Conservation (phyloP, 92 coral and sea anemone genomes). For the Bergia sp. region DNA sequence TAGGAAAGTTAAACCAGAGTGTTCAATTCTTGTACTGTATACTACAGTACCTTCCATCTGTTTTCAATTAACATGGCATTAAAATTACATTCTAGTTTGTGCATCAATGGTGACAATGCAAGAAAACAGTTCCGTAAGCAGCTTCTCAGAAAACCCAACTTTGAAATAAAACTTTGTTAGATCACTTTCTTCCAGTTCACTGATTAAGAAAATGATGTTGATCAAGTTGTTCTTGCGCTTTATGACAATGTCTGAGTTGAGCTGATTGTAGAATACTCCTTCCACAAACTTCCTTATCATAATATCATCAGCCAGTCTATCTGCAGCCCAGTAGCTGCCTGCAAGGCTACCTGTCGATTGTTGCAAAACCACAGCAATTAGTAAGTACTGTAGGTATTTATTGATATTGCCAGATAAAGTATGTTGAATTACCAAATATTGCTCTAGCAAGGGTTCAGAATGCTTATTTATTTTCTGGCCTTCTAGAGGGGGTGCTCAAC, state of each 20-base stretch:
- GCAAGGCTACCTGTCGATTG: constrained; percentile 75
- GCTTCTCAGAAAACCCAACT: constrained; percentile 86
- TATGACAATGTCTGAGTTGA: constrained; percentile 86
- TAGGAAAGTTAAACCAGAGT: too few species aligned
- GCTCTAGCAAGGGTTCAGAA: too few species aligned
- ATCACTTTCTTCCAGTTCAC: constrained; percentile 57
- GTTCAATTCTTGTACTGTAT: too few species aligned
- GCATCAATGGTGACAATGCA: constrained; percentile 92
- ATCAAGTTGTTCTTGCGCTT: constrained; percentile 93
- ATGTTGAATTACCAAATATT: too few species aligned
- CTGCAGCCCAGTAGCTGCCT: constrained; percentile 95
- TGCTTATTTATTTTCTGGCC: too few species aligned
- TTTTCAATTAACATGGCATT: not conserved
- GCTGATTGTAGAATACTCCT: constrained; percentile 90
- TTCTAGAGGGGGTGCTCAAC: too few species aligned
- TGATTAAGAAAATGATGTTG: constrained; percentile 74
- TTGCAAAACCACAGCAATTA: not conserved
- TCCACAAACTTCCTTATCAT: constrained; percentile 93
- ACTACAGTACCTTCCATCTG: too few species aligned
- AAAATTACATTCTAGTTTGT: constrained; percentile 56
- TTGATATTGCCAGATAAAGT: too few species aligned
- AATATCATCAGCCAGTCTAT: constrained; percentile 89
- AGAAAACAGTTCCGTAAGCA: constrained; percentile 79
- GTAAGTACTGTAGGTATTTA: too few species aligned
- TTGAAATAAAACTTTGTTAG: constrained; percentile 85